Base-by-base conservation (phyloP, 2,888 invertebrate genomes). In the Spisula solida region DNA sequence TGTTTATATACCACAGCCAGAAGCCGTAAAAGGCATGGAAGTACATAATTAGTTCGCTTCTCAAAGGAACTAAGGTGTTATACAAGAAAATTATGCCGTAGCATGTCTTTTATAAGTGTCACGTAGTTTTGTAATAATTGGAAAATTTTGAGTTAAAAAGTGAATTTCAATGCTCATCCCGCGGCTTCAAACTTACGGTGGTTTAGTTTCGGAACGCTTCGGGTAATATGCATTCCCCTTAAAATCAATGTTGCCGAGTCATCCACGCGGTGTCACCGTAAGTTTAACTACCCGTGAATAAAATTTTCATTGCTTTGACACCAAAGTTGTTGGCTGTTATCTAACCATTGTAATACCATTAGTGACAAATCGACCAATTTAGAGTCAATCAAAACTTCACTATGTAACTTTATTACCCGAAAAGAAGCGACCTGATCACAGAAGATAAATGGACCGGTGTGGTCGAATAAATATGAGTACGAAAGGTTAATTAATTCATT, bases 191-290 rank as follows among this genome's bases (percentile, higher is more conserved):
- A 66, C 1, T 66, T 25, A 25, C 60, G 56, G 6, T 18, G n/a
- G 6, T 56, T 56, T n/a, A 56, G 20, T n/a, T 66, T 66, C 56
- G 56, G 56, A 56, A n/a, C n/a, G 20, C n/a, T 56, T 56, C 60
- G 60, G 60, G n/a, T 66, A n/a, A 8, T 25, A n/a, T 25, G 25
- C 60, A 66, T n/a, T 66, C 25, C n/a, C 60, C 8, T 66, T 8
- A 66, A 66, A 25, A 25, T 25, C 75, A 75, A 55, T 79, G 79
- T n/a, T 79, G 85, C 56, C 79, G 79, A 85, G 85, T 85, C 85
- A 85, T 56, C 34, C 20, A n/a, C 29, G 8, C 79, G 81, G 81
- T 81, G 86, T 86, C 86, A 80, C n/a, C 41, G 70, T 81, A 86
- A 60, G 86, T 81, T 86, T 81, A 86, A 66, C 70, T 47, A 60